A percentile compares a stretch with the other conserved stretches of the same genome.
Conservation (phyloP, 1,140 invertebrate species). For the Zeugodacus cucurbitae region DNA sequence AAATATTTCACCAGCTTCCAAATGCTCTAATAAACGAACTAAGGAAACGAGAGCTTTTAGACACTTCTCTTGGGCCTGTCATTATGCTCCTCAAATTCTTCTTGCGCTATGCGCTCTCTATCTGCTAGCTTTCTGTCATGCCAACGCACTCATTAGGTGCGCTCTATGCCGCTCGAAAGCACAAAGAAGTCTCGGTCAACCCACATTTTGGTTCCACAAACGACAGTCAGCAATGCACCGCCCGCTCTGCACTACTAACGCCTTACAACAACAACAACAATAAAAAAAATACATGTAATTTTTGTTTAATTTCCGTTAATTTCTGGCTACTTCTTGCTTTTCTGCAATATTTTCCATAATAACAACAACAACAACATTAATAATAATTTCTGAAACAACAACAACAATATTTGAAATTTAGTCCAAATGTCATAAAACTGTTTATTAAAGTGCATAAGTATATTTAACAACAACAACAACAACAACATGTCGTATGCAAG, state of each 20-base stretch:
- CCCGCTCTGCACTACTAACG: neutral
- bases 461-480: neutral
- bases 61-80: neutral
- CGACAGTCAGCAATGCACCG: neutral
- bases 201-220: neutral
- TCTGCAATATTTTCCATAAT: neutral
- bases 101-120: neutral
- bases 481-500: neutral
- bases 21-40: neutral
- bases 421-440: too few relatives aligned
- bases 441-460: neutral
- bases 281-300: neutral
- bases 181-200: neutral
- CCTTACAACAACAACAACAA: neutral
- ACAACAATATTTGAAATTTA: neutral
- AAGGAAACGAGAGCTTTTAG: neutral
- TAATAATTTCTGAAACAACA: neutral
- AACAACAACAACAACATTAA: neutral
- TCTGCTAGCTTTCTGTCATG: neutral
- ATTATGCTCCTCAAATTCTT: neutral
- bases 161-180: neutral
- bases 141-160: too few relatives aligned
- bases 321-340: neutral
- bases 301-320: neutral
- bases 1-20: neutral